A percentile compares a stretch with the other conserved stretches of the same genome.
Evolutionary conservation across 2,888 invertebrate genomes (phyloP).

Genomic region (Caenorhabditis auriculariae): DNA sequence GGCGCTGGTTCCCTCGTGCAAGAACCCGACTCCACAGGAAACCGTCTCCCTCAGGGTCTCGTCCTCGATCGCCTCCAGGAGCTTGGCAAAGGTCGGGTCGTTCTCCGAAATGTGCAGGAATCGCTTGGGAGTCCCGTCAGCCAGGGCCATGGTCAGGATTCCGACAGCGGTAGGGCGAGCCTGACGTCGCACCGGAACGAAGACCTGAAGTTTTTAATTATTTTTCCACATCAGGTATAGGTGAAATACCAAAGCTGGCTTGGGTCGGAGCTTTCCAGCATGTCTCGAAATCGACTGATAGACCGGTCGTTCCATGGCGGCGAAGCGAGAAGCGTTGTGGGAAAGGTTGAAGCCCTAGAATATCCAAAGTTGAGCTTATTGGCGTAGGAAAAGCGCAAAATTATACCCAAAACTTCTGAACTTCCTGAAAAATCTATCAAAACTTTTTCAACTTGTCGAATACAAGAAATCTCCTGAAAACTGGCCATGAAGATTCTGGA

Average conservation of each 20-base stretch:
- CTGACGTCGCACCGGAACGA: slow-evolving; percentile 74
- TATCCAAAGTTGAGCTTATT: not conserved
- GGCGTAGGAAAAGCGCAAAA: no score
- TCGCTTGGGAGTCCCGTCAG: slow-evolving; percentile 80
- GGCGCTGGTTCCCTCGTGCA: slow-evolving; percentile 87
- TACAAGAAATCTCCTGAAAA: no score
- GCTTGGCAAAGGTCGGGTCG: slow-evolving; percentile 55
- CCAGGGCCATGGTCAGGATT: slow-evolving; percentile 86
- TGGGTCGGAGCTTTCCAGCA: slow-evolving; percentile 67
- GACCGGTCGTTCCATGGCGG: slow-evolving; percentile 96
- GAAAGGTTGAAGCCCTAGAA: slow-evolving; percentile 89
- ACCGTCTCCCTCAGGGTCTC: slow-evolving; percentile 88
- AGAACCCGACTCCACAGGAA: slow-evolving; percentile 90
- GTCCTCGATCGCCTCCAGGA: slow-evolving; percentile 78
- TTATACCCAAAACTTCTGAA: no score
- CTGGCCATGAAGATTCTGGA: no score
- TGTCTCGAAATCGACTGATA: slow-evolving; percentile 81
- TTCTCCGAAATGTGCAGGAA: slow-evolving; percentile 75
- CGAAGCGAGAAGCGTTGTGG: slow-evolving; percentile 88
- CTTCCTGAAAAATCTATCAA: no score
- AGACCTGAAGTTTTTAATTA: slow-evolving; percentile 68
- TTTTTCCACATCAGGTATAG: slow-evolving; percentile 73
- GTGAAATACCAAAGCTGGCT: slow-evolving; percentile 86
- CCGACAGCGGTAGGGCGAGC: slow-evolving; percentile 84
- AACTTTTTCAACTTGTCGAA: no score